Conservation (phyloP, 2,888 invertebrate species). For the Tinea semifulvella region DNA sequence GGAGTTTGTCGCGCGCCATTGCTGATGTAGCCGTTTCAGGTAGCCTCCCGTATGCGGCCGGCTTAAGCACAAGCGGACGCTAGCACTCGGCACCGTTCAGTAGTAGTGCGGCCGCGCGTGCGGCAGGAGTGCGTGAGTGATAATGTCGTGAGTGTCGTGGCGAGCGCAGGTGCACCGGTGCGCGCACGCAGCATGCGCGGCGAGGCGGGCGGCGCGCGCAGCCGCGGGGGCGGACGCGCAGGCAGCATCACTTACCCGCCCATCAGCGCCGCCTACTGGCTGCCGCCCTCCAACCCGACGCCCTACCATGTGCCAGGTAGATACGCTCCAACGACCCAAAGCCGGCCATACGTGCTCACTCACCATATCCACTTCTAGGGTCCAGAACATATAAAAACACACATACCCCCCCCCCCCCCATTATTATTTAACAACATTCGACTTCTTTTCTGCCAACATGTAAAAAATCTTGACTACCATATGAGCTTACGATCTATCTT, state of each 20-base stretch:
- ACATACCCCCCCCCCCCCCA: no score
- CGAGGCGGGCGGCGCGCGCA: conserved; percentile 55
- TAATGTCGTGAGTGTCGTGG: conserved; percentile 29
- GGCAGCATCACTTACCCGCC: conserved; percentile 72
- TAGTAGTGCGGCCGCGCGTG: conserved; percentile 53
- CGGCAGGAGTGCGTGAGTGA: conserved; percentile 51
- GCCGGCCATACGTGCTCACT: conserved; percentile 5
- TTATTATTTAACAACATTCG: no score
- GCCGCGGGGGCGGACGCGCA: conserved; percentile 38
- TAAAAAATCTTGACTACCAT: no score
- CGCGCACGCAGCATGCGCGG: conserved; percentile 52
- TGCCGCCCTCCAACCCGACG: conserved; percentile 80
- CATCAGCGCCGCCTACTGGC: conserved; percentile 86
- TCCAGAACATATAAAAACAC: no score
- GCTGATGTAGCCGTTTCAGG: no score
- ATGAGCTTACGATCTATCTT: no score
- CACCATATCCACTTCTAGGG: conserved; percentile 4
- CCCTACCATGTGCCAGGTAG: conserved; percentile 89
- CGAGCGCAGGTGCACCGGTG: conserved; percentile 33
- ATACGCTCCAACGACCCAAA: conserved; percentile 6
- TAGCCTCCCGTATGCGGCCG: neutral
- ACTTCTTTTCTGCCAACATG: no score
- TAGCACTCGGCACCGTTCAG: conserved; percentile 9
- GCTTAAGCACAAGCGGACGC: conserved; percentile 15
- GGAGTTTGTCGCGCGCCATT: no score